A percentile compares a stretch with the other conserved stretches of the same genome.
Conservation (phyloP, 2,888 invertebrate genomes). For the Drosophila kuntzei region DNA sequence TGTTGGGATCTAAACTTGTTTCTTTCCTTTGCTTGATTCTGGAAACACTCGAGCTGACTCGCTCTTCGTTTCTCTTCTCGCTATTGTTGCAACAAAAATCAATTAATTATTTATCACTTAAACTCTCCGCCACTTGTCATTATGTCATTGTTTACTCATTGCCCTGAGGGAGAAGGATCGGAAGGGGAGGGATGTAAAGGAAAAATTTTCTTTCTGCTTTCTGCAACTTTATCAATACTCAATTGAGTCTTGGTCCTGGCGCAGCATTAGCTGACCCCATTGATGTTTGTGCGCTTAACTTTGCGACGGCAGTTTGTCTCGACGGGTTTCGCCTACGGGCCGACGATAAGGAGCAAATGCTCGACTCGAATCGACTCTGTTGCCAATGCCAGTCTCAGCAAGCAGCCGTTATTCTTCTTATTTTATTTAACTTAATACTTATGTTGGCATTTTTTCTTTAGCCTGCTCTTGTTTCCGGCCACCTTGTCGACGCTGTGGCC, state of each 20-base stretch:
- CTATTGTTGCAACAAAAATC: constrained; percentile 83
- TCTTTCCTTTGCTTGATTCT: constrained; percentile 40
- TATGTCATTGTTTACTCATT: constrained; percentile 85
- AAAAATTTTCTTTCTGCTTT: constrained; percentile 51
- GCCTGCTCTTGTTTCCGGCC: constrained; percentile 26
- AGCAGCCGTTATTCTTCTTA: constrained; percentile 59
- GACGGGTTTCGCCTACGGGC: constrained; percentile 44
- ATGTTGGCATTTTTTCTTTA: constrained; percentile 63
- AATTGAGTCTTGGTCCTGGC: constrained; percentile 74
- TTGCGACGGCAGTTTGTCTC: constrained; percentile 80
- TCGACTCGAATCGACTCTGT: constrained; percentile 4
- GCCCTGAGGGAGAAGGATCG: constrained; percentile 54
- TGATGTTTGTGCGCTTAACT: constrained; percentile 81
- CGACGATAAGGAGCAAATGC: constrained; percentile 27
- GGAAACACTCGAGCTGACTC: constrained; percentile 22
- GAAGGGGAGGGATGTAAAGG: constrained; percentile 22
- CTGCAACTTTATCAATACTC: constrained; percentile 84
- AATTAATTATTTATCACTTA: constrained; percentile 85
- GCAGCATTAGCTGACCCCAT: constrained; percentile 80
- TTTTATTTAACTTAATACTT: constrained; percentile 80
- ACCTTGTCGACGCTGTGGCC: constrained; percentile 70
- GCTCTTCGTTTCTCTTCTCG: constrained; percentile 4
- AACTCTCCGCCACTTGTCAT: constrained; percentile 85
- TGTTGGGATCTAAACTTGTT: constrained; percentile 69
- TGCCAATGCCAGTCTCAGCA: constrained; percentile 9